Conservation (phyloP, 2,113 vertebrate genomes). For the Heloderma charlesbogerti region DNA sequence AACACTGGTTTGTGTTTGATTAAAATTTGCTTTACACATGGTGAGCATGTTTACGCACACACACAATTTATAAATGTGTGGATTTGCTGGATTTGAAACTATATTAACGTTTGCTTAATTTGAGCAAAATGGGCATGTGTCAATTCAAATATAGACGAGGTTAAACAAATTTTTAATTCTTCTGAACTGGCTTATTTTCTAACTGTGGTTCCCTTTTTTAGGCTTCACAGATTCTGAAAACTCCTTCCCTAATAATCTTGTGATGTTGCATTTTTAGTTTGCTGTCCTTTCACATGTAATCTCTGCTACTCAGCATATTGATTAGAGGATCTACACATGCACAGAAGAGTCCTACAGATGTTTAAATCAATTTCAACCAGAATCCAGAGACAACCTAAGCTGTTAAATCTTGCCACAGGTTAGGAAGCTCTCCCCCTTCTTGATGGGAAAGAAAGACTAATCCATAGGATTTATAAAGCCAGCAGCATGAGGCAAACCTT, state of each 20-base stretch:
- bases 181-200: slow-evolving; percentile 20
- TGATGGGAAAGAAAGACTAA: slow-evolving; percentile 64
- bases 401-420: slow-evolving; percentile 72
- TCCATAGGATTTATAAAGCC: slow-evolving; percentile 74
- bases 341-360: slow-evolving; percentile 67
- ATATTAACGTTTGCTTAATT: too few species aligned
- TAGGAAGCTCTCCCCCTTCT: slow-evolving; percentile 68
- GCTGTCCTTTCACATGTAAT: slow-evolving; percentile 79
- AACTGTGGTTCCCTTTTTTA: slow-evolving; percentile 43
- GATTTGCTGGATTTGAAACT: too few species aligned
- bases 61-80: slow-evolving; percentile 4
- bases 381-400: slow-evolving; percentile 73
- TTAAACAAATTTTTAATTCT: neutral
- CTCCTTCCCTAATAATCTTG: slow-evolving; percentile 48
- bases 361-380: slow-evolving; percentile 76
- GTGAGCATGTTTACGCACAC: neutral
- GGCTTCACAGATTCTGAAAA: slow-evolving; percentile 38
- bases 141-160: neutral
- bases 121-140: neutral
- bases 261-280: slow-evolving; percentile 83
- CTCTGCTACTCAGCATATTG: slow-evolving; percentile 66
- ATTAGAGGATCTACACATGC: slow-evolving; percentile 65
- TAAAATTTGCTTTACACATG: neutral
- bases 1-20: neutral
- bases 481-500: slow-evolving; percentile 89